Percentiles rank a stretch among this genome's conserved stretches.
These are phyloP conservation scores for Zaprionus ornatus DNA, from an alignment of 1,140 invertebrate genomes.

Conservation along the genomic window DNA sequence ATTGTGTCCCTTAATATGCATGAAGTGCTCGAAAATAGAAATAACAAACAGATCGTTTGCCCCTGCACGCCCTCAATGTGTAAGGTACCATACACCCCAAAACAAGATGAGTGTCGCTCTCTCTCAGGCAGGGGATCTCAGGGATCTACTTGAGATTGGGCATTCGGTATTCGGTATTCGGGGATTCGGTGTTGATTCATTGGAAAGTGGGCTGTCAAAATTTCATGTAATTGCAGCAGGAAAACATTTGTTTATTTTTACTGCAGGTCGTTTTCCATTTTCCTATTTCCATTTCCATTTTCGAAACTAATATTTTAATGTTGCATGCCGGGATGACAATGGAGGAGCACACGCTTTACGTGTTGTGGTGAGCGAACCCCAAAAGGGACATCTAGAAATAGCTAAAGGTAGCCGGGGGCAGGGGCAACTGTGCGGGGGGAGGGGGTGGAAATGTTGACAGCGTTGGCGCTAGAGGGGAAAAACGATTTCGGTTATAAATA, in stretches of 20 bases:
- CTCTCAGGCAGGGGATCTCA: background rate
- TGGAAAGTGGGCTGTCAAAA: constrained; percentile 47
- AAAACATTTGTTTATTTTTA: constrained; percentile 56
- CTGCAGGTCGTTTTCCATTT: constrained; percentile 15
- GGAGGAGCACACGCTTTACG: constrained; percentile 13
- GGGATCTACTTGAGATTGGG: background rate
- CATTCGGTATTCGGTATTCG: constrained; percentile 17
- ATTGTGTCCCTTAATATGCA: constrained; percentile 6
- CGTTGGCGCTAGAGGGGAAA: constrained; percentile 8
- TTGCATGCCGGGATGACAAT: constrained; percentile 46
- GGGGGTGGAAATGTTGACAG: background rate
- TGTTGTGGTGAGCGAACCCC: constrained; percentile 11
- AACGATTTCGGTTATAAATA: constrained; percentile 12
- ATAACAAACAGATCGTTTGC: constrained; percentile 19
- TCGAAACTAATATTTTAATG: constrained; percentile 63
- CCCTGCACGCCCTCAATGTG: constrained; percentile 17
- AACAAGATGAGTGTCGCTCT: constrained; percentile 8
- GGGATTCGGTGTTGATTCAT: constrained; percentile 30
- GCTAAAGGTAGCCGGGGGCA: background rate
- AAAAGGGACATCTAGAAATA: constrained; percentile 22
- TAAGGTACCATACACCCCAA: constrained; percentile 3
- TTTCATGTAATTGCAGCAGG: constrained; percentile 45
- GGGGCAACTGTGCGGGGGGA: background rate
- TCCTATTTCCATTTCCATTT: background rate
- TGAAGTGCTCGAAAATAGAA: constrained; percentile 4